phyloP scores from a whole-genome alignment of 2,113 vertebrate species.

The Cheirogaleus medius region DNA sequence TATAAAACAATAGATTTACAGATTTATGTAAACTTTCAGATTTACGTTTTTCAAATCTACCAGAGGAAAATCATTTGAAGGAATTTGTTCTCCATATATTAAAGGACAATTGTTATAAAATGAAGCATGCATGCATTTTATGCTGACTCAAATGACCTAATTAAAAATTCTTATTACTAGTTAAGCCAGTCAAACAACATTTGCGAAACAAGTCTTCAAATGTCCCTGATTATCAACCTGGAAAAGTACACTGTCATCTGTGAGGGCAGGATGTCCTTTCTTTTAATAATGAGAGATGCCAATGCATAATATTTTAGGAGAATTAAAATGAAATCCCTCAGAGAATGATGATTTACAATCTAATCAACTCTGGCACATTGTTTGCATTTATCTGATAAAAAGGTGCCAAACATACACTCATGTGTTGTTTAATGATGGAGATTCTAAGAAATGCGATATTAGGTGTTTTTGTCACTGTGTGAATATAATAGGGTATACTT shows the following conservation, averaged over 20 bases:
- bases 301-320: neutral
- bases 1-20: neutral
- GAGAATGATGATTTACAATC: neutral
- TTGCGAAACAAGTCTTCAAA: conserved; percentile 37
- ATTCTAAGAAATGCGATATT: neutral
- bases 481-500: neutral
- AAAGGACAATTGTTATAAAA: neutral
- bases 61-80: neutral
- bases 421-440: neutral
- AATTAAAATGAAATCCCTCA: conserved; percentile 22
- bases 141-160: neutral
- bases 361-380: neutral
- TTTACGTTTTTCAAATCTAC: neutral
- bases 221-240: neutral
- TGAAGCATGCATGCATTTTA: neutral
- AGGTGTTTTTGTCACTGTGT: neutral
- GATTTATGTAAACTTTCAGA: neutral
- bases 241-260: neutral
- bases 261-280: neutral
- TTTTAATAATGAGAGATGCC: neutral
- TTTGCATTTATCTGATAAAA: neutral
- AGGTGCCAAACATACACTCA: neutral
- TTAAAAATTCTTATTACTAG: conserved; percentile 24
- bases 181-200: conserved; percentile 49
- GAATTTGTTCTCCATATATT: neutral